These are phyloP conservation scores for Anguilla japonica DNA, from an alignment of 2,113 vertebrate species.

Conservation along the genomic window DNA sequence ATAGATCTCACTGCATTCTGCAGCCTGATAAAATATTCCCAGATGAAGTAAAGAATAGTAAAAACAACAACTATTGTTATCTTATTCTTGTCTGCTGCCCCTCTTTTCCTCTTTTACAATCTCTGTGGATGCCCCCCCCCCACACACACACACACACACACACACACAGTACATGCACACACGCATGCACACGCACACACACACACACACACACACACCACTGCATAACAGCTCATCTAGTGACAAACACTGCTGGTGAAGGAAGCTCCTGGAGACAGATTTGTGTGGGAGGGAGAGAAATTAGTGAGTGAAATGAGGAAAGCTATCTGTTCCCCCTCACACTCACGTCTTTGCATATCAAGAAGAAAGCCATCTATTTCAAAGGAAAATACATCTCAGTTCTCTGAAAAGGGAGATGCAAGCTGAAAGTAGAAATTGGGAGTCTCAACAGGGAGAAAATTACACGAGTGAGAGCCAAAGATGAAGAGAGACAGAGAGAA, in stretches of 20 bases:
- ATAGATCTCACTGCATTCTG: background rate
- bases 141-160: background rate
- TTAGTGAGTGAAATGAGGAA: conserved; percentile 2
- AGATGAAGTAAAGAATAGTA: background rate
- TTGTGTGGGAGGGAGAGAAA: background rate
- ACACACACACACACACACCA: background rate
- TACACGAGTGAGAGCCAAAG: background rate
- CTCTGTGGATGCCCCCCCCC: background rate
- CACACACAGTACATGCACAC: no score
- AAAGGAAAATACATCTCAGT: background rate
- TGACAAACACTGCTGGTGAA: background rate
- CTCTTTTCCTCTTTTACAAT: background rate
- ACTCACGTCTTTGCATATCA: conserved; percentile 4
- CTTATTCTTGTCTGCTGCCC: background rate
- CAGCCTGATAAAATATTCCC: background rate
- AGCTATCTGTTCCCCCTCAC: background rate
- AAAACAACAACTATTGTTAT: background rate
- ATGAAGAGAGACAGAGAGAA: background rate
- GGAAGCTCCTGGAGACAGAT: background rate
- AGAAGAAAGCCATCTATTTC: background rate
- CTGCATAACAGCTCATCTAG: background rate
- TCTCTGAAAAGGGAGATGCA: conserved; percentile 1
- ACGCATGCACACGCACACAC: no score
- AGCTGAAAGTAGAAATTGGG: conserved; percentile 1
- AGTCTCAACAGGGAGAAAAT: conserved; percentile 7